Base-by-base conservation (phyloP, 2,888 invertebrate genomes). In the Reticulitermes lucifugus region DNA sequence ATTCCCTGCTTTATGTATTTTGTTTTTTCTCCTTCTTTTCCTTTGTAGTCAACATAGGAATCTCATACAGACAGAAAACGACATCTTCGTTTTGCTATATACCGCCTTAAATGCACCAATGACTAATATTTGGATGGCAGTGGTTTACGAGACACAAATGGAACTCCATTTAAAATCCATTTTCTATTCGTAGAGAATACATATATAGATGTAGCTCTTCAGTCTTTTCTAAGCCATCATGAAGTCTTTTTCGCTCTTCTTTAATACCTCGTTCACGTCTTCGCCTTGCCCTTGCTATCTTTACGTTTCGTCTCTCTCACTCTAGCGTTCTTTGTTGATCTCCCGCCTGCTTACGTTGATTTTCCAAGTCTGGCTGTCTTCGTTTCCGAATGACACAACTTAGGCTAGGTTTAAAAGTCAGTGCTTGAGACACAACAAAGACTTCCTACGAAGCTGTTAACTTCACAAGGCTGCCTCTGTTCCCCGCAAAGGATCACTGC, bases 91-190 rank as follows among this genome's bases (percentile, higher is more conserved):
- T 73, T 73, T 73, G 73, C 18, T 73, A 2, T 73, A 41, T n/a
- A 25, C 25, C 25, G 25, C 41, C 21, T 7, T 21, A 73, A 73
- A 35, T 73, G 41, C 41, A 73, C 73, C 73, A 73, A 2, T 41
- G 73, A 73, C 73, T 41, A 73, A 73, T 73, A 41, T 73, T 14
- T 73, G 41, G 14, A 73, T 73, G 21, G 73, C 12, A 25, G 65
- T 41, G 41, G 73, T 73, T 73, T 73, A 73, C 35, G 73, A 73
- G 73, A 21, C 21, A 29, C 41, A 73, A 73, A 73, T 73, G 73
- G 73, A 73, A 73, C 41, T 35, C 73, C 41, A 73, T 73, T 73
- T 29, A 73, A 73, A 73, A 73, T 73, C 73, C 73, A 41, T 73
- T 73, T 73, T 41, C 73, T 41, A 18, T 73, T 73, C 29, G 10